Evolutionary conservation across 2,113 vertebrate species (phyloP).

Genomic region (Onychostoma macrolepis): DNA sequence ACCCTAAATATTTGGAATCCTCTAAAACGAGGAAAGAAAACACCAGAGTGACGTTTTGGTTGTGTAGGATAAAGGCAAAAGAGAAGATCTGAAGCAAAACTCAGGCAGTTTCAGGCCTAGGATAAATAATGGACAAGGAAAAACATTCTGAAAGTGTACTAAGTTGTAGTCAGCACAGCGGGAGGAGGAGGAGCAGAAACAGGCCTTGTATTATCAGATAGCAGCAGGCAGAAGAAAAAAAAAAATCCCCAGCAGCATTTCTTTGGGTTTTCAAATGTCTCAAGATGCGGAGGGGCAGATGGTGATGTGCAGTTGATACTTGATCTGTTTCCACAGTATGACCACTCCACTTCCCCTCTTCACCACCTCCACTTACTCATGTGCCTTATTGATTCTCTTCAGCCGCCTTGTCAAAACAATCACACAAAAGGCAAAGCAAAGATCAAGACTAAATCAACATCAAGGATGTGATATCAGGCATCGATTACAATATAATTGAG

Average conservation of each 20-base stretch:
- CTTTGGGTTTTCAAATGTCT: background rate
- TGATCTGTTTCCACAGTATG: slow-evolving; percentile 29
- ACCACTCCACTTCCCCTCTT: slow-evolving; percentile 8
- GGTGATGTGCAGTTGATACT: slow-evolving; percentile 24
- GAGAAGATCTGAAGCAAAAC: background rate
- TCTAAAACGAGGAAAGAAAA: background rate
- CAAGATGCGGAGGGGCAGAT: background rate
- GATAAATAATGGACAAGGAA: background rate
- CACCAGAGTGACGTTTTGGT: background rate
- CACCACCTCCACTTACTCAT: slow-evolving; percentile 8
- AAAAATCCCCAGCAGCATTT: slow-evolving; percentile 5
- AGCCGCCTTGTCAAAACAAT: slow-evolving; percentile 32
- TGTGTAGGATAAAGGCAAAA: background rate
- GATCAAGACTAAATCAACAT: slow-evolving; percentile 5
- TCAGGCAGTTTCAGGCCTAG: background rate
- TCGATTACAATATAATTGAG: background rate
- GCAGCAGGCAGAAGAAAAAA: background rate
- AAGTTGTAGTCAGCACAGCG: slow-evolving; percentile 1
- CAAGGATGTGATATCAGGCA: slow-evolving; percentile 7
- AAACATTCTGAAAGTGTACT: background rate
- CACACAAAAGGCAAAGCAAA: slow-evolving; percentile 16
- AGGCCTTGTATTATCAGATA: slow-evolving; percentile 18
- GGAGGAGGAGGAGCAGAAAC: background rate
- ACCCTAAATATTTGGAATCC: background rate
- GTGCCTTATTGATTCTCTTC: slow-evolving; percentile 22